phyloP scores from a whole-genome alignment of 2,888 invertebrate species.

The Criorhina ranunculi region DNA sequence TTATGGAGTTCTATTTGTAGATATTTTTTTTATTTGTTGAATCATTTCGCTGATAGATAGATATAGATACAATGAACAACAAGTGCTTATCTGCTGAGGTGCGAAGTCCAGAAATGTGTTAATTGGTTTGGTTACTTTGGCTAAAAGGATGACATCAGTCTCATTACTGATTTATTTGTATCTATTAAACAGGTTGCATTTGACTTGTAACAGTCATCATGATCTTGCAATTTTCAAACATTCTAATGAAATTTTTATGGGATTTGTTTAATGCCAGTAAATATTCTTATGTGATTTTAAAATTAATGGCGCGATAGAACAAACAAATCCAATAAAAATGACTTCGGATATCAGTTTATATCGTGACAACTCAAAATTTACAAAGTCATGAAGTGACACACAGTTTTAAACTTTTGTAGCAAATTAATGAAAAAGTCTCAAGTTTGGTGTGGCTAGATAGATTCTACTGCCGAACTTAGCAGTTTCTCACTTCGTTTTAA shows the following conservation, averaged over 20 bases:
- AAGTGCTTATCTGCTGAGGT: conserved; percentile 19
- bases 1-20: conserved; percentile 23
- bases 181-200: conserved; percentile 17
- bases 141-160: conserved; percentile 40
- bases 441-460: no score
- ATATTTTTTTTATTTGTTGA: conserved; percentile 35
- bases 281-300: neutral
- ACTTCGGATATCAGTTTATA: no score
- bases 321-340: no score
- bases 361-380: no score
- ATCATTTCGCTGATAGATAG: conserved; percentile 14
- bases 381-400: no score
- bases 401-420: no score
- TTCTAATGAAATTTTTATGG: neutral
- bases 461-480: no score
- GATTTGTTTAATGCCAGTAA: neutral
- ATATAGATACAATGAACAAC: neutral
- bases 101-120: conserved; percentile 52
- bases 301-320: no score
- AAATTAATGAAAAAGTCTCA: no score
- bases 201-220: neutral
- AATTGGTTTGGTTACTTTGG: conserved; percentile 23
- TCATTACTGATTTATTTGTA: conserved; percentile 9
- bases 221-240: neutral
- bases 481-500: no score